Evolutionary conservation across 2,888 invertebrate genomes (phyloP).

Genomic region (Drosophila mercatorum): DNA sequence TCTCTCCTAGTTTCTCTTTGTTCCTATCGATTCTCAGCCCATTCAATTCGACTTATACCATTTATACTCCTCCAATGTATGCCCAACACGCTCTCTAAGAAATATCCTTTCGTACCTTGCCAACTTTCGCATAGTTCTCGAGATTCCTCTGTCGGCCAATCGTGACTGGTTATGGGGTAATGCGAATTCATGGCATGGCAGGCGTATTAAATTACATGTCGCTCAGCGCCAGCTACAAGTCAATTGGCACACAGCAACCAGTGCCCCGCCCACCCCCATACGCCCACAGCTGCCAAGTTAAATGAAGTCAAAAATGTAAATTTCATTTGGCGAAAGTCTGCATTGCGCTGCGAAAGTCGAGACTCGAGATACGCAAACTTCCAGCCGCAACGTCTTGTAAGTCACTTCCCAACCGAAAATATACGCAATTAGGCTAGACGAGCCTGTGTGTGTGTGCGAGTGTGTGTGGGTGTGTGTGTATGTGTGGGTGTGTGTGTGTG

Average conservation of each 20-base stretch:
- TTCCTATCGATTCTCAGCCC: not conserved
- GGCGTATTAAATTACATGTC: constrained; percentile 54
- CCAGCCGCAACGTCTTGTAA: constrained; percentile 59
- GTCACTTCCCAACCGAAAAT: constrained; percentile 38
- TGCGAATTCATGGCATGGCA: constrained; percentile 21
- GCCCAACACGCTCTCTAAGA: not conserved
- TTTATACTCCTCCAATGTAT: not conserved
- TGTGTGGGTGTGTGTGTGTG: not conserved
- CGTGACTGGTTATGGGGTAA: constrained; percentile 9
- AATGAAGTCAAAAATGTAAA: constrained; percentile 78
- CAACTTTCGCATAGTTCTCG: not conserved
- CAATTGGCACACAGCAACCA: constrained; percentile 53
- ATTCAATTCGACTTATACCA: not conserved
- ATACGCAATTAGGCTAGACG: constrained; percentile 62
- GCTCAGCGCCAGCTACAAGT: constrained; percentile 60
- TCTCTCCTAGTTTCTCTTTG: no score
- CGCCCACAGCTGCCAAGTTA: constrained; percentile 63
- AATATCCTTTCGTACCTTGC: not conserved
- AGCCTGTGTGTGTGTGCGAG: not conserved
- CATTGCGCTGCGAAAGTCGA: constrained; percentile 10
- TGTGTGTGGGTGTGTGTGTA: not conserved
- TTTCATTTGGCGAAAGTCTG: constrained; percentile 63
- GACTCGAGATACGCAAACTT: constrained; percentile 35
- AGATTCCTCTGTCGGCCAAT: not conserved
- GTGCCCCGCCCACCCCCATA: not conserved